Base-by-base conservation (phyloP, 2,888 invertebrate species). In the Gisinianus flammeolus region DNA sequence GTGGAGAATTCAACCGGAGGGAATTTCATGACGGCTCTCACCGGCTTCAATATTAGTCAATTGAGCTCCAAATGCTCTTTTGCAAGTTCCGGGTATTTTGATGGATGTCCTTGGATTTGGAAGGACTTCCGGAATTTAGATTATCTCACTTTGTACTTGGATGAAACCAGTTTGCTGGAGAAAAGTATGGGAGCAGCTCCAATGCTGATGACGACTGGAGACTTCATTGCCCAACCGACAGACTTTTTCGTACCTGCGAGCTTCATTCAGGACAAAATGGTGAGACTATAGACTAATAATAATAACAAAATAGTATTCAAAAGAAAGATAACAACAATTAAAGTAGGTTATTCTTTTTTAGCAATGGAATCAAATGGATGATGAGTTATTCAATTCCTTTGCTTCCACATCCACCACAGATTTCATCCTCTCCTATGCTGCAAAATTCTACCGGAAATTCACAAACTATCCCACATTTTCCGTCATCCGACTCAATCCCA, bases 81-180 rank as follows among this genome's bases (percentile, higher is more conserved):
- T 12, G n/a, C 44, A 30, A 30, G 24, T 28, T 31, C 24, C 24
- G 73, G 73, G n/a, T 31, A 56, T 26, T 73, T 28, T 24, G 73
- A 73, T 35, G 62, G 73, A 22, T 73, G 73, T 73, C 73, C 73
- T 22, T 73, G 56, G 19, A 73, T 73, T 62, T 73, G 73, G 73
- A 73, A 73, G 24, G 31, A 62, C 16, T 73, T 62, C 26, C 62
- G 62, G n/a, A 33, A 73, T 56, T 33, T 73, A 6, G 73, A 73
- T 24, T 73, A 73, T 26, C 22, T 73, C 0, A 73, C 73, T 22
- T 56, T 24, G 0, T 73, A 56, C n/a, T 12, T 73, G 24, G 73
- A 73, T 33, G 56, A 73, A 30, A 28, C 35, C 12, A 30, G 8
- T 19, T 24, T 73, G 58, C 31, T 35, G n/a, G 30, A 33, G 2